Base-by-base conservation (phyloP, 2,888 invertebrate species). In the Lasioglossum calceatum region DNA sequence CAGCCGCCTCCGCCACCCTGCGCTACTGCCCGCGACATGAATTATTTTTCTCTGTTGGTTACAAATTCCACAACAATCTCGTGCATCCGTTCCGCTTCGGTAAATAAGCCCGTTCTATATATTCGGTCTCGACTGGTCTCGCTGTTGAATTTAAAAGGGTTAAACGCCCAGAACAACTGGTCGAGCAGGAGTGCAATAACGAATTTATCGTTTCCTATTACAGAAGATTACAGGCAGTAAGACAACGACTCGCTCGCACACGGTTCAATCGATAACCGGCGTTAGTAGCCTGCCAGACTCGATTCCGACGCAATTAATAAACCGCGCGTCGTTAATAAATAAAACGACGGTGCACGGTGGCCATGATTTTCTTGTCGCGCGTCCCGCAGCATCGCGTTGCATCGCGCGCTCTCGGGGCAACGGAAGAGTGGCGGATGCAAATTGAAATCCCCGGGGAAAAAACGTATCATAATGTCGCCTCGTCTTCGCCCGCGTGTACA, bases 181-280 rank as follows among this genome's bases (percentile, higher is more conserved):
- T n/a, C 23, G 42, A 5, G 71, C 42, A 5, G n/a, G n/a, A 42
- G 42, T 4, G 71, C 71, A n/a, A 71, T 42, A 61, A 64, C 76
- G 64, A 77, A 77, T 77, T 77, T 67, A 77, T 77, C 67, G 77
- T 64, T 67, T 77, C 67, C 77, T 67, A 14, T 77, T 47, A 67
- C 77, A 39, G 50, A 39, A 78, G 39, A 67, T 39, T 70, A n/a
- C 70, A 70, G 50, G 39, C 32, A 36, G 47, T 70, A 78, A 78
- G 67, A 67, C 67, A 39, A 70, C 67, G 36, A 36, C 77, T 47
- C 27, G 44, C 70, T 67, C 36, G 77, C 70, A 58, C 75, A 75
- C 61, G 78, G 78, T 81, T 81, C 54, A 47, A 42, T 85, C 54
- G 39, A 77, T 67, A 67, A 32, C 50, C 67, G 36, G 50, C 2